Conservation (phyloP, 2,797 vertebrate genomes). For the Notamacropus eugenii region DNA sequence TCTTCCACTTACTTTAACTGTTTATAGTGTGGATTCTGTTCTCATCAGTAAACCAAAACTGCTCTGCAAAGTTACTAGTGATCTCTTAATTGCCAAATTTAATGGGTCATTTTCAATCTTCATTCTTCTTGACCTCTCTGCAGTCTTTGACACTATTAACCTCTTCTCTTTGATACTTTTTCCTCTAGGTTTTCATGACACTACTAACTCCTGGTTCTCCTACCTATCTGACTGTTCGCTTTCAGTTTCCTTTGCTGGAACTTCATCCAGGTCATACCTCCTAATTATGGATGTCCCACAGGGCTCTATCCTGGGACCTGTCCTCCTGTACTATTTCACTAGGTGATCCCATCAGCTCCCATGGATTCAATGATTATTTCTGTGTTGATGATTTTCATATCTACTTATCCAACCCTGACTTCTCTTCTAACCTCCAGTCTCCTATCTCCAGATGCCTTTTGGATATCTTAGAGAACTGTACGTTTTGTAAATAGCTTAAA, state of each 20-base stretch:
- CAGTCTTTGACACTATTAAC: background rate
- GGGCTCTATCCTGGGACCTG: no score
- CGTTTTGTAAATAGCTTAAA: background rate
- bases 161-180: background rate
- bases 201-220: background rate
- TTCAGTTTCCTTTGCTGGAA: background rate
- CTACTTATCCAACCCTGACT: background rate
- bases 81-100: background rate
- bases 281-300: background rate
- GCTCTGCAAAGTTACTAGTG: background rate
- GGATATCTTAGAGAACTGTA: background rate
- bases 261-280: background rate
- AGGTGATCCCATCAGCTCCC: background rate
- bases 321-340: background rate
- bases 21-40: background rate
- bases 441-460: background rate
- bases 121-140: background rate
- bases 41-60: background rate
- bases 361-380: background rate
- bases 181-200: background rate
- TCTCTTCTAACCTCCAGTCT: background rate
- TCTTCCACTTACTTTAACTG: background rate
- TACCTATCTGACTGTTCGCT: background rate
- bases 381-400: background rate
- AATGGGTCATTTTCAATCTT: background rate